phyloP scores from a whole-genome alignment of 2,797 vertebrate genomes.

The Simalia tracyae region DNA sequence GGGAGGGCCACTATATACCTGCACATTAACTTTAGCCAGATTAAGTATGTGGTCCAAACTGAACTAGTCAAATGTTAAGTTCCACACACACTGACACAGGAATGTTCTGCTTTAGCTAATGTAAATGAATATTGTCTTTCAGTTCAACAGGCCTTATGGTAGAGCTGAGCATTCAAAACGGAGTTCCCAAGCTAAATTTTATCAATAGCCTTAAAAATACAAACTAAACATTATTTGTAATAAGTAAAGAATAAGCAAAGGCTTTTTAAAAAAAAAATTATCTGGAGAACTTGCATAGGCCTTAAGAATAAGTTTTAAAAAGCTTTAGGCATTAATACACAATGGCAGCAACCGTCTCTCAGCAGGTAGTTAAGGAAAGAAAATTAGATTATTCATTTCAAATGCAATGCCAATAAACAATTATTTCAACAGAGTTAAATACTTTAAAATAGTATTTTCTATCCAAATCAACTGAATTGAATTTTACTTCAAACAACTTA shows the following conservation, averaged over 20 bases:
- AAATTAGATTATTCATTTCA: conserved; percentile 31
- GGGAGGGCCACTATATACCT: not conserved
- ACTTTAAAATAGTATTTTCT: conserved; percentile 38
- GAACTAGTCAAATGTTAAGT: not conserved
- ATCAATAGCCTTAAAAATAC: conserved; percentile 22
- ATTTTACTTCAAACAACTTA: not conserved
- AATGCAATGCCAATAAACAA: conserved; percentile 31
- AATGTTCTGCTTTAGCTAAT: not conserved
- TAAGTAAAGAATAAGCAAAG: conserved; percentile 41
- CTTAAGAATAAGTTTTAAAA: conserved; percentile 31
- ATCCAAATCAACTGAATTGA: conserved; percentile 25
- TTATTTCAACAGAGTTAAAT: conserved; percentile 42
- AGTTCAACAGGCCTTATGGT: not conserved
- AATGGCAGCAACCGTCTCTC: conserved; percentile 46
- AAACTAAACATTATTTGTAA: conserved; percentile 42
- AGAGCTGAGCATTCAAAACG: not conserved
- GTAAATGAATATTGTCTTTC: not conserved
- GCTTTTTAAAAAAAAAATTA: conserved; percentile 30
- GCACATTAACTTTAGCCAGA: not conserved
- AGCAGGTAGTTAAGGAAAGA: conserved; percentile 26
- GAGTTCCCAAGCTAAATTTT: not conserved
- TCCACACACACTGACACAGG: not conserved
- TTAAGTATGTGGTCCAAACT: not conserved
- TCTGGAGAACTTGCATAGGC: conserved; percentile 34
- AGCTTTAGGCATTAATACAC: conserved; percentile 37